Conservation (phyloP, 1,140 invertebrate genomes). For the Amphibalanus amphitrite region DNA sequence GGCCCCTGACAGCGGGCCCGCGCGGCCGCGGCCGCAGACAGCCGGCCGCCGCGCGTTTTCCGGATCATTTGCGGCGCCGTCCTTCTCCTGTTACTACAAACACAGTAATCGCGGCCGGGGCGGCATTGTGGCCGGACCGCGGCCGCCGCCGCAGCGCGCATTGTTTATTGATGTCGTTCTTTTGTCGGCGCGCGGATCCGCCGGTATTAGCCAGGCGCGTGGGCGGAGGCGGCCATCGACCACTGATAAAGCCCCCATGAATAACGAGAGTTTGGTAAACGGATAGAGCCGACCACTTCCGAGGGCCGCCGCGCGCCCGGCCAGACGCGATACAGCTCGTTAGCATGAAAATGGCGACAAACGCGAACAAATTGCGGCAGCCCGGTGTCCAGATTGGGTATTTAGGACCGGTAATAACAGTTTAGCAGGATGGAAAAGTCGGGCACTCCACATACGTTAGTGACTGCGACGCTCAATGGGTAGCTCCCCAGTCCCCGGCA, state of each 20-base stretch:
- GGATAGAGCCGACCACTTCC: background rate
- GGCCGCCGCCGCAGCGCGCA: background rate
- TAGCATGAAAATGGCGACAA: background rate
- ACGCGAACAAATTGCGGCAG: background rate
- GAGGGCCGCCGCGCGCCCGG: background rate
- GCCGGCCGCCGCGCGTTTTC: background rate
- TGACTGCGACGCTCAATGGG: too few species aligned
- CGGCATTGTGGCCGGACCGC: background rate
- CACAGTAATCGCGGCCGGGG: background rate
- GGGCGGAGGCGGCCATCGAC: background rate
- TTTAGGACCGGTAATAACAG: too few species aligned
- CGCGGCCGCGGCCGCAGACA: background rate
- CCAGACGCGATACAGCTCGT: background rate
- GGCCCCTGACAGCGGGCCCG: too few species aligned
- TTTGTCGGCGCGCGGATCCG: background rate
- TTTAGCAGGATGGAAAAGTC: too few species aligned
- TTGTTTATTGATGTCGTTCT: background rate
- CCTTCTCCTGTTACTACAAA: background rate
- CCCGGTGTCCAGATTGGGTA: too few species aligned
- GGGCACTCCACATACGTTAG: too few species aligned
- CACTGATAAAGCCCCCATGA: background rate
- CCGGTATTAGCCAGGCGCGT: background rate
- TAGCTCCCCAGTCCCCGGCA: too few species aligned
- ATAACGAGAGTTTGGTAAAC: background rate
- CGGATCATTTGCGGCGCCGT: background rate